Evolutionary conservation across 2,113 vertebrate genomes (phyloP).

Genomic region (Phyllostomus discolor): DNA sequence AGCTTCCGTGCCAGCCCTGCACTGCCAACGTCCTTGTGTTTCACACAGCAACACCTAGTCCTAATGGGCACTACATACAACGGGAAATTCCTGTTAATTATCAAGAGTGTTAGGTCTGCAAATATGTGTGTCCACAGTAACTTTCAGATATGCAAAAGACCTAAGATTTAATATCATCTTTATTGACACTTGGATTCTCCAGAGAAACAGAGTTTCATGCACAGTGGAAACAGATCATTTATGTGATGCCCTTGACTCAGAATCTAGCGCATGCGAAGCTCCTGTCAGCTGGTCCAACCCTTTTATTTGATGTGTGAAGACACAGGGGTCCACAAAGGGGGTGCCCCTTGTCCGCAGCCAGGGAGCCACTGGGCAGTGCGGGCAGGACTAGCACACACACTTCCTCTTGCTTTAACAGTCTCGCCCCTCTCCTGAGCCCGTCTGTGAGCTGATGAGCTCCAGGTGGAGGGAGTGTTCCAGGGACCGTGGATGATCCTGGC

Average conservation of each 20-base stretch:
- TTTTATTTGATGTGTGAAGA: neutral
- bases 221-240: neutral
- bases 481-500: too few relatives aligned
- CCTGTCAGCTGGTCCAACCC: neutral
- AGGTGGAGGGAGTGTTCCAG: neutral
- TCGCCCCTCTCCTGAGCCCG: neutral
- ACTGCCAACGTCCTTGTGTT: neutral
- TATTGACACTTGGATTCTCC: neutral
- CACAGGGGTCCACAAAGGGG: neutral
- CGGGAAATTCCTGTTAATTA: neutral
- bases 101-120: neutral
- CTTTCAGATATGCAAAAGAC: constrained; percentile 1
- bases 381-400: neutral
- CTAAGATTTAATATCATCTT: neutral
- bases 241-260: neutral
- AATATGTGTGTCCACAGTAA: neutral
- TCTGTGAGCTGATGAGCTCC: neutral
- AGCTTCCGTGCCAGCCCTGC: neutral
- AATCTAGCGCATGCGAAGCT: neutral
- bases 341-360: neutral
- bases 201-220: neutral
- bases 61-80: neutral
- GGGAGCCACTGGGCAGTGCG: neutral
- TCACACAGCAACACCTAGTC: neutral
- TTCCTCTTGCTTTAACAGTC: neutral